phyloP scores from a whole-genome alignment of 2,888 invertebrate genomes.

The Nyleta sp. region DNA sequence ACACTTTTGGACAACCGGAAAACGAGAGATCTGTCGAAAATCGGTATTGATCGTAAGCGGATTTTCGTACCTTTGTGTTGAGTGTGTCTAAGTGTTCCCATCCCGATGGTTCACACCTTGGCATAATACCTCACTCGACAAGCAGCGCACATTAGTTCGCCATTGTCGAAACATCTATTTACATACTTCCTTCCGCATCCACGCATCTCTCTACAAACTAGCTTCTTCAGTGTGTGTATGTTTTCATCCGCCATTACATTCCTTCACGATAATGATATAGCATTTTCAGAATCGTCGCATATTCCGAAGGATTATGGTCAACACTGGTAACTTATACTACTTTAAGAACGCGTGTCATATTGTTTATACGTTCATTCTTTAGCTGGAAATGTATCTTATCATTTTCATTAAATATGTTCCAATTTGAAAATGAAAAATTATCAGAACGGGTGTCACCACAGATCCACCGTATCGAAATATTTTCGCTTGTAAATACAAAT shows the following conservation, averaged over 20 bases:
- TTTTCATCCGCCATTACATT: conserved; percentile 18
- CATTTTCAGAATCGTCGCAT: conserved; percentile 5
- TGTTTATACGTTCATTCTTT: no score
- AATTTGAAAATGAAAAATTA: no score
- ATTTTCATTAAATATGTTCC: no score
- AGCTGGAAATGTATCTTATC: no score
- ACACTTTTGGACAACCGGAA: conserved; percentile 67
- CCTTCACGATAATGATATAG: conserved; percentile 13
- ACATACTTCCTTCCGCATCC: conserved; percentile 62
- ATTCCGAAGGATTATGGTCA: conserved; percentile 1
- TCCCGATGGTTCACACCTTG: conserved; percentile 74
- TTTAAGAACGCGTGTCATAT: no score
- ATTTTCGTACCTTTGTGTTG: conserved; percentile 68
- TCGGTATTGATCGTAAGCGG: conserved; percentile 79
- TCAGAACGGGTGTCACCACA: no score
- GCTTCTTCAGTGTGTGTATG: conserved; percentile 13
- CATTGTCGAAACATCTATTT: conserved; percentile 63
- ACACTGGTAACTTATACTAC: no score
- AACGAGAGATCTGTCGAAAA: conserved; percentile 61
- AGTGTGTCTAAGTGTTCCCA: conserved; percentile 67
- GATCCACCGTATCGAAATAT: not conserved
- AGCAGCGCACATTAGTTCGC: conserved; percentile 68
- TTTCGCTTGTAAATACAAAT: conserved; percentile 1
- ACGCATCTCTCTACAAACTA: conserved; percentile 42
- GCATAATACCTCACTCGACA: conserved; percentile 70